Base-by-base conservation (phyloP, 2,113 vertebrate species). In the Siphamia tubifer region DNA sequence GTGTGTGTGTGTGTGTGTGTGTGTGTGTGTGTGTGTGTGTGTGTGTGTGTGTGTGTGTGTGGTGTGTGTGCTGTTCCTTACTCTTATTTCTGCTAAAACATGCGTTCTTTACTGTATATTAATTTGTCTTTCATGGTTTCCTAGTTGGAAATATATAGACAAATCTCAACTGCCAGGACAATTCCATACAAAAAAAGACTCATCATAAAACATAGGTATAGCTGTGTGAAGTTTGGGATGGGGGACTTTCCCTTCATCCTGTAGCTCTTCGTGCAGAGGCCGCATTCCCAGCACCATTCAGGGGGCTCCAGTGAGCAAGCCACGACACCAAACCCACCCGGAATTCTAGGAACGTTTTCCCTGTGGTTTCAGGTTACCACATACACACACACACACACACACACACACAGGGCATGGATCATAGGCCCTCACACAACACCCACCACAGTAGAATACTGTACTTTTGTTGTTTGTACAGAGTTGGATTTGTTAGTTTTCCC, bases 271-370 rank as follows among this genome's bases (percentile, higher is more conserved):
- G 51, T 80, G 77, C 39, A 19, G 73, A 70, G 75, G 81, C 79
- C 21, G 16, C 79, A 82, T 88, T 90, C 89, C 82, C 81, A 69
- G 69, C 72, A 83, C 74, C 76, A 83, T 77, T 89, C 80, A 47
- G 80, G 82, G 85, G 84, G 79, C 84, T 85, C 62, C 79, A 87
- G 84, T 62, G 58, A 84, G 83, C 30, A 44, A 83, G 68, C 77
- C 77, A 75, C 47, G 82, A 89, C 83, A 87, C 83, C 84, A 84
- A 89, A 86, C 89, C 84, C 84, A 89, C 84, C 73, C 81, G 86
- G 87, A 90, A 90, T 90, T 83, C 79, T 75, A 87, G 73, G 89
- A 90, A 89, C 86, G 84, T 86, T 90, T 89, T 90, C 84, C 84
- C 70, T 81, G 81, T 69, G 87, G 86, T 87, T 78, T 90, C 86